Evolutionary conservation across 2,113 vertebrate genomes (phyloP), one percentile per base, ranked within the genome.

Genomic region (Plotosus lineatus): DNA sequence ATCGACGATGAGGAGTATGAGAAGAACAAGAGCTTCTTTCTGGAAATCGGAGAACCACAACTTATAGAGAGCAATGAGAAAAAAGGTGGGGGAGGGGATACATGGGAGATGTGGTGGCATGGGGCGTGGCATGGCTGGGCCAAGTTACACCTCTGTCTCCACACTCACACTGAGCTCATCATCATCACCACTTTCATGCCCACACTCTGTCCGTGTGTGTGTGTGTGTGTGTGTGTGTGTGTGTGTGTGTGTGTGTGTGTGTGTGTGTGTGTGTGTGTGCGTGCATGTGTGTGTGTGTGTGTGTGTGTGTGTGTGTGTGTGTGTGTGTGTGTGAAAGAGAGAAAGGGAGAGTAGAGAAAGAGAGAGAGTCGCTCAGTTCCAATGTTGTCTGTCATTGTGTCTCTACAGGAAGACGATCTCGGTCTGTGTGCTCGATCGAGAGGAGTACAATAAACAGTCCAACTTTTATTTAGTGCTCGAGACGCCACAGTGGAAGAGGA

Each of bases 1-100:
- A 97, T 99, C 95, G 98, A 99, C 93, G 98, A 99, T 92, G 98
- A 99, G 93, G 98, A 99, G 90, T 99, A 99, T 92, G 97, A 99
- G 95, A 99, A 99, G 97, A 99, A 99, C 97, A 99, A 99, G 95
- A 96, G 94, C 91, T 99, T 99, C 96, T 97, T 96, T 95, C 86
- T 98, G 94, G 97, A 98, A 94, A 95, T 99, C 89, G 96, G 94
- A 90, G 97, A 98, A 84, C 98, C 98, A 85, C 95, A 94, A 86
- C 95, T 99, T 94, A 91, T 97, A 94, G 97, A 98, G 91, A 96
- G 94, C 95, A 95, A 94, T 95, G 95, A 98, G 94, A 94, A 95
- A 94, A 97, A 97, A 98, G 98, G 97, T 99, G 96, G 95, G 96
- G 92, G 91, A 90, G 86, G 87, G 90, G 90, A 89, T 91, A 84